A percentile compares a stretch with the other conserved stretches of the same genome.
phyloP scores from a whole-genome alignment of 2,888 invertebrate species.

The Shargacucullia verbasci region DNA sequence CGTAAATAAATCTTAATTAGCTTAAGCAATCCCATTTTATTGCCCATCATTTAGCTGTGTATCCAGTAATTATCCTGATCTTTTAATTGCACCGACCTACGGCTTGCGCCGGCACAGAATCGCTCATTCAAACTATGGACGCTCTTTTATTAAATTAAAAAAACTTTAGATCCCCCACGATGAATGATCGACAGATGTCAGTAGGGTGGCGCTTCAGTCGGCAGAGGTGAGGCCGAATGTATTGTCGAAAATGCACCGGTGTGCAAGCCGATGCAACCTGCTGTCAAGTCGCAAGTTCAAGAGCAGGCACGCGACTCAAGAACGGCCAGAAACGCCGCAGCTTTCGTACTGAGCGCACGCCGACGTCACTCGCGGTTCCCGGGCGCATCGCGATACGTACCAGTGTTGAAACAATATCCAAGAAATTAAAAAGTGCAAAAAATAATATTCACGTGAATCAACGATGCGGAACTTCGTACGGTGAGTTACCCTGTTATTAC shows the following conservation, averaged over 20 bases:
- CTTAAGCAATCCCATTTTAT: slow-evolving; percentile 41
- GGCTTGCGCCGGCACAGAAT: slow-evolving; percentile 30
- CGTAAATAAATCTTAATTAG: slow-evolving; percentile 52
- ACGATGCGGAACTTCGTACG: slow-evolving; percentile 81
- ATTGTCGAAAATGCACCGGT: slow-evolving; percentile 76
- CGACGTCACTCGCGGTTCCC: slow-evolving; percentile 58
- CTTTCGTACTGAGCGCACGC: slow-evolving; percentile 76
- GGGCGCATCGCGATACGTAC: slow-evolving; percentile 64
- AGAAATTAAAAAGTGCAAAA: slow-evolving; percentile 61
- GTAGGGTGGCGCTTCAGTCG: slow-evolving; percentile 47
- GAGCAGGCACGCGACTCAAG: slow-evolving; percentile 70
- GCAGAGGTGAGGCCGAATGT: slow-evolving; percentile 51
- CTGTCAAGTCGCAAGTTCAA: slow-evolving; percentile 81
- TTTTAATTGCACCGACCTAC: slow-evolving; percentile 33
- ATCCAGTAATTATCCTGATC: slow-evolving; percentile 43
- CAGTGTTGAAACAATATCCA: slow-evolving; percentile 63
- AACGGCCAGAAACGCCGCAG: slow-evolving; percentile 75
- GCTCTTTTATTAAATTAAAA: slow-evolving; percentile 25
- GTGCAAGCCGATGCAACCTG: slow-evolving; percentile 78
- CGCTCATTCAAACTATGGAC: slow-evolving; percentile 27
- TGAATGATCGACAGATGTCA: slow-evolving; percentile 43
- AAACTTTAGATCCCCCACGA: slow-evolving; percentile 23
- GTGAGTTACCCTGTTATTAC: slow-evolving; percentile 70
- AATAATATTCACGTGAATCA: slow-evolving; percentile 59
- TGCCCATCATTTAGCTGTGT: slow-evolving; percentile 37